A percentile compares a stretch with the other conserved stretches of the same genome.
Evolutionary conservation across 2,888 invertebrate genomes (phyloP).

Genomic region (Drosophila conformis): DNA sequence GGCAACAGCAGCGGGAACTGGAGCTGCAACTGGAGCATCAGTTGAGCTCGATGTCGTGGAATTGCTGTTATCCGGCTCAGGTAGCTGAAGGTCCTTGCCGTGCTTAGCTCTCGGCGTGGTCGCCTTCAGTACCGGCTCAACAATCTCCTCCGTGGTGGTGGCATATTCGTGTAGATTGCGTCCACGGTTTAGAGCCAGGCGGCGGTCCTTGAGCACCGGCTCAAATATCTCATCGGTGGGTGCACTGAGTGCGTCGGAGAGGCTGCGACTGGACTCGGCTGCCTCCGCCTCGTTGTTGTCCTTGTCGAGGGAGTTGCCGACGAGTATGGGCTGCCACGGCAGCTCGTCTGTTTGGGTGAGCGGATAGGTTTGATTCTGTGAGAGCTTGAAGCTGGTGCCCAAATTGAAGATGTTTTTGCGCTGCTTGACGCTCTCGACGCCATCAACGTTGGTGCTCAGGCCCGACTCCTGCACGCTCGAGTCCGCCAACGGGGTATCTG

Average conservation of each 20-base stretch:
- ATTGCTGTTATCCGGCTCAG: conserved; percentile 15
- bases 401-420: conserved; percentile 84
- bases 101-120: conserved; percentile 86
- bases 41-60: conserved; percentile 2
- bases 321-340: conserved; percentile 86
- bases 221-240: conserved; percentile 86
- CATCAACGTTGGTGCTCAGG: conserved; percentile 68
- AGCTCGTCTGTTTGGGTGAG: conserved; percentile 81
- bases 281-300: conserved; percentile 72
- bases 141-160: conserved; percentile 87
- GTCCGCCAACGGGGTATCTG: conserved; percentile 63
- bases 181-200: conserved; percentile 72
- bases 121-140: conserved; percentile 90
- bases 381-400: conserved; percentile 83
- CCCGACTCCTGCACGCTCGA: conserved; percentile 75
- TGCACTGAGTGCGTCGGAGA: conserved; percentile 66
- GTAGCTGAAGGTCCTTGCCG: conserved; percentile 75
- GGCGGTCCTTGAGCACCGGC: conserved; percentile 85
- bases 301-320: conserved; percentile 85
- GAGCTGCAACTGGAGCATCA: neutral
- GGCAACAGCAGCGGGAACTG: neutral
- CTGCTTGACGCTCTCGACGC: conserved; percentile 82
- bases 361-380: conserved; percentile 79
- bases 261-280: conserved; percentile 82
- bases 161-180: conserved; percentile 76